Evolutionary conservation across 2,888 invertebrate species (phyloP).

Genomic region (Cheilosia grossa): DNA sequence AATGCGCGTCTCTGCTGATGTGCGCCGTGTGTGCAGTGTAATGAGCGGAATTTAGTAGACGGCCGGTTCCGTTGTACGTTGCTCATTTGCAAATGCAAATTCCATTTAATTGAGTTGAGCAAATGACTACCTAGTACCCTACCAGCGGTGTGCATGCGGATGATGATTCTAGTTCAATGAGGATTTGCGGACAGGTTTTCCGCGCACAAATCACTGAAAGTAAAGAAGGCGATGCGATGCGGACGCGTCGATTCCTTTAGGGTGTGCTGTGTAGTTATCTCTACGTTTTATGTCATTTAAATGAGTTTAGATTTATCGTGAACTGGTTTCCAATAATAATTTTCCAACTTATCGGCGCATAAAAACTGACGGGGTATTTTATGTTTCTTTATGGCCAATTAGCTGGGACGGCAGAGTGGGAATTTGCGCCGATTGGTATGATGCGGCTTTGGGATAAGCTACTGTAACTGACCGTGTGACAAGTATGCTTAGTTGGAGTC

Average conservation of each 20-base stretch:
- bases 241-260: conserved; percentile 32
- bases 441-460: conserved; percentile 4
- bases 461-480: background rate
- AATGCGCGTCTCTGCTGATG: background rate
- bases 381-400: conserved; percentile 37
- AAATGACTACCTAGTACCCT: conserved; percentile 23
- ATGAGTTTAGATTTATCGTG: conserved; percentile 55
- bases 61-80: conserved; percentile 53
- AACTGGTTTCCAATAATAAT: conserved; percentile 44
- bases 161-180: conserved; percentile 38
- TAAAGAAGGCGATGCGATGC: background rate
- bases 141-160: background rate
- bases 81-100: conserved; percentile 58
- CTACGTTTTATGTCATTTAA: conserved; percentile 49
- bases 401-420: conserved; percentile 47
- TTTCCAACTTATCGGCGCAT: conserved; percentile 6
- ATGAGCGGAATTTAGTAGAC: conserved; percentile 47
- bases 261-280: conserved; percentile 20
- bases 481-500: too few relatives aligned
- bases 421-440: conserved; percentile 24
- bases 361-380: conserved; percentile 29
- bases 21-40: background rate
- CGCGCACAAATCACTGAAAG: conserved; percentile 25
- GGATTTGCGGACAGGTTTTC: conserved; percentile 29
- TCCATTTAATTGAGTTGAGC: conserved; percentile 57